Evolutionary conservation across 2,113 vertebrate species (phyloP).

Genomic region (Carettochelys insculpta): DNA sequence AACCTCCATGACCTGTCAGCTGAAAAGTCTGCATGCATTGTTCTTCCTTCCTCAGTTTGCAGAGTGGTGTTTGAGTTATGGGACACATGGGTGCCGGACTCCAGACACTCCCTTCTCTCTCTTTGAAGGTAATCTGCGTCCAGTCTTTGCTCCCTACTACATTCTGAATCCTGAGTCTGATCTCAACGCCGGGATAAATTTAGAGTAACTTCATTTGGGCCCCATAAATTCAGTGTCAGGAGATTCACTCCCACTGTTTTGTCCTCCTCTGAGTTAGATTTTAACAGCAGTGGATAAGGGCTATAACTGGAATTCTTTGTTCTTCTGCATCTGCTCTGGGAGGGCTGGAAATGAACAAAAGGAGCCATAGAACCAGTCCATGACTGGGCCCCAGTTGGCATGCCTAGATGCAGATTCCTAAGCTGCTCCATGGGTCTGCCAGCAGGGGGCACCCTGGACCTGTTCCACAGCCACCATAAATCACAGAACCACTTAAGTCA

Average conservation of each 20-base stretch:
- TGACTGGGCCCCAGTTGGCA: neutral
- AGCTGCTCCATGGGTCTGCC: neutral
- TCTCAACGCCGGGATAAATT: neutral
- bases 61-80: constrained; percentile 98
- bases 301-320: neutral
- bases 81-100: constrained; percentile 92
- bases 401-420: neutral
- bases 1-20: neutral
- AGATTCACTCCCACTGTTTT: neutral
- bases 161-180: neutral
- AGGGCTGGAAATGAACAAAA: neutral
- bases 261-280: neutral
- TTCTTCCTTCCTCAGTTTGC: constrained; percentile 85
- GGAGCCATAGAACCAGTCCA: neutral
- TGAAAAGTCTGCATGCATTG: neutral
- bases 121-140: constrained; percentile 90
- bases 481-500: neutral
- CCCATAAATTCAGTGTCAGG: neutral
- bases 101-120: constrained; percentile 96
- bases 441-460: neutral
- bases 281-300: neutral
- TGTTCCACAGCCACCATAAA: neutral
- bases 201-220: fast-evolving
- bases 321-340: neutral
- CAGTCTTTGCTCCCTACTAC: neutral